Percentiles rank a stretch among this genome's conserved stretches.
Conservation (phyloP, 2,797 vertebrate species). For the Rhabdophis nuchalis region DNA sequence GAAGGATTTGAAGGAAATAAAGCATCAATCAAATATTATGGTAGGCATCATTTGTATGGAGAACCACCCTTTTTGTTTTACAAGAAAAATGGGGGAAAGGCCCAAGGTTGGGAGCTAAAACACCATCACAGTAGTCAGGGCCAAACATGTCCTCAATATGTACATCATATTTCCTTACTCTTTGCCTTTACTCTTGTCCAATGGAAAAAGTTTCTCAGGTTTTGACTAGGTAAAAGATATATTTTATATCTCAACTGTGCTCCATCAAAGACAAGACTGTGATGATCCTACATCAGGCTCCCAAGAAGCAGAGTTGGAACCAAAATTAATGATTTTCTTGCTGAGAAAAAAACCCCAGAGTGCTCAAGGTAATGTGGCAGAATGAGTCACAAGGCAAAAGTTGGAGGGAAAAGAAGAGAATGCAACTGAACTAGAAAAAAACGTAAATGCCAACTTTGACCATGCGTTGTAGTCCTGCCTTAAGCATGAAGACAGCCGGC, state of each 20-base stretch:
- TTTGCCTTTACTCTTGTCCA: not conserved
- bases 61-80: not conserved
- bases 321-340: not conserved
- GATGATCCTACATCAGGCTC: not conserved
- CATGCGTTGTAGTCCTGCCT: not conserved
- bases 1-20: not conserved
- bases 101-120: not conserved
- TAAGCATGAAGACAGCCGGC: not conserved
- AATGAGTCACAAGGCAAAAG: not conserved
- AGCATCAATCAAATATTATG: not conserved
- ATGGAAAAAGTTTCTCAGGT: not conserved
- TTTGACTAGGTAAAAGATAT: not conserved
- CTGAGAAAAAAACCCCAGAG: not conserved
- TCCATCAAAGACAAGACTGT: not conserved
- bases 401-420: not conserved
- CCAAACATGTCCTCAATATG: not conserved
- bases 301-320: not conserved
- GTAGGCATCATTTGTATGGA: not conserved
- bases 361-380: not conserved
- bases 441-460: not conserved
- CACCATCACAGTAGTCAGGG: not conserved
- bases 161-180: not conserved
- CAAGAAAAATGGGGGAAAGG: not conserved
- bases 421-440: not conserved
- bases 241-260: not conserved